Evolutionary conservation across 2,113 vertebrate genomes (phyloP).

Genomic region (Diadophis punctatus): DNA sequence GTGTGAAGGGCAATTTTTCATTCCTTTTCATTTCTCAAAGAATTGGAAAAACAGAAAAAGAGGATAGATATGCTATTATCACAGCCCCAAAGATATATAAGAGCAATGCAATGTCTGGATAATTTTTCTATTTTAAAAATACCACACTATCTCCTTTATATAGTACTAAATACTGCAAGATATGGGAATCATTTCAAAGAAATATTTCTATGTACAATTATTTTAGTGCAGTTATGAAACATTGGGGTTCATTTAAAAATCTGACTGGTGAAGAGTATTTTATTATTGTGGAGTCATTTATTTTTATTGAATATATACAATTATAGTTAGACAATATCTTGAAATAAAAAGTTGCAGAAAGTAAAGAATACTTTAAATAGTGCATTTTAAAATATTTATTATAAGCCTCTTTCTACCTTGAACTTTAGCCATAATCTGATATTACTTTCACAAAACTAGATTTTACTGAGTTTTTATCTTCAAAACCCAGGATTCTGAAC

Average conservation of each 20-base stretch:
- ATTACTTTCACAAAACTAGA: neutral
- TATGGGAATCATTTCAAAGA: neutral
- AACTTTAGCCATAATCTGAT: neutral
- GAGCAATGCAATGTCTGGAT: neutral
- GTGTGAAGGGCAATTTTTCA: neutral
- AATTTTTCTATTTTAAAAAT: neutral
- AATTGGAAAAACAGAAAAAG: too few relatives aligned
- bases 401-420: neutral
- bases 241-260: neutral
- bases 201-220: neutral
- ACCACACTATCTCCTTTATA: neutral
- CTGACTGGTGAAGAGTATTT: neutral
- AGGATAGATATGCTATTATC: neutral
- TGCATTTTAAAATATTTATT: neutral
- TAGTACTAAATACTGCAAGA: too few relatives aligned
- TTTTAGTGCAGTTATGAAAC: neutral
- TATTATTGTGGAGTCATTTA: neutral
- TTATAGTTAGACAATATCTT: neutral
- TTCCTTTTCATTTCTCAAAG: conserved; percentile 15
- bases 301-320: neutral
- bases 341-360: neutral
- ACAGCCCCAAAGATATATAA: neutral
- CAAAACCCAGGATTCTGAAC: neutral
- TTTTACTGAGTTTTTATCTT: neutral
- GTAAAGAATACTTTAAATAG: neutral